Base-by-base conservation (phyloP, 2,797 vertebrate genomes). In the Xenopus petersii region DNA sequence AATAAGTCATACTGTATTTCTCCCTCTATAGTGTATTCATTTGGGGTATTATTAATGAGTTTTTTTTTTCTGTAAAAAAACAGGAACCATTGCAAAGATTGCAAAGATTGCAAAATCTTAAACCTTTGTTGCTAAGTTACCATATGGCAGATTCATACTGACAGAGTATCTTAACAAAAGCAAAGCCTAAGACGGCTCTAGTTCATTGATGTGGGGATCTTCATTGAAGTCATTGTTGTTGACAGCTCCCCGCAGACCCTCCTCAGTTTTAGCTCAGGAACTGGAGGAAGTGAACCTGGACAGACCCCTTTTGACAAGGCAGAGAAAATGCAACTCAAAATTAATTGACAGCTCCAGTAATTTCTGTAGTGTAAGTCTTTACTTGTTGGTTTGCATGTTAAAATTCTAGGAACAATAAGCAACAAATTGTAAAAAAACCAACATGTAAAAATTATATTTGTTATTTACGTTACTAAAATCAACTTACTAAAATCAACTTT, bases 51-150 rank as follows among this genome's bases (percentile, higher is more conserved):
- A 42, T 42, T 42, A 42, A 42, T 42, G 3, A 42, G 36, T 4
- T 42, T 5, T 42, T 42, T 36, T 42, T 6, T 42, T 42, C 36
- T 42, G 3, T 4, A 36, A 6, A 42, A 42, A 42, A 42, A 9
- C 4, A 42, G 5, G 26, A 30, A 30, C 26, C 26, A 30, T 42
- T 42, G n/a, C n/a, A n/a, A n/a, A n/a, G n/a, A n/a, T 42, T 7
- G 3, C 0, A 6, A 42, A 42, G 2, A 42, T 42, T 42, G 5
- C 36, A 42, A 65, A 70, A 65, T 30, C 56, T 69, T 13, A 65
- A 17, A 59, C 24, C 51, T 75, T 46, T 65, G 74, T 76, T 76
- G 74, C 74, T 76, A 66, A 70, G 74, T 71, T 51, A 76, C 74
- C 24, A 60, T 2, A 70, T 49, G 54, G 70, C 51, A 59, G 68